Percentiles rank a stretch among this genome's conserved stretches.
Conservation (phyloP, 1,140 invertebrate genomes). For the Drosophila arizonae region DNA sequence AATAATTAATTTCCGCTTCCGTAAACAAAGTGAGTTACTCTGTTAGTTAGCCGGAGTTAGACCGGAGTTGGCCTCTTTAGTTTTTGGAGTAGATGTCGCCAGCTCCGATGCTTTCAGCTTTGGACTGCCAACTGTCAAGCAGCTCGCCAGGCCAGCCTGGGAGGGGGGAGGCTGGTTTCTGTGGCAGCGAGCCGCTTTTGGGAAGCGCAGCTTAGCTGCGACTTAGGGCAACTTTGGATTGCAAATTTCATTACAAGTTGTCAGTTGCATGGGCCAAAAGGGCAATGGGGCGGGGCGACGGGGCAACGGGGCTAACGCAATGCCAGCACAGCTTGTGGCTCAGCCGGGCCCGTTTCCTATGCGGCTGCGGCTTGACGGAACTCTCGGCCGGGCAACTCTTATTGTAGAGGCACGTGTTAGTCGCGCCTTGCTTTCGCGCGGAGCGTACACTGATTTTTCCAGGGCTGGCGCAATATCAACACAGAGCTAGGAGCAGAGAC, state of each 20-base stretch:
- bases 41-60: constrained; percentile 38
- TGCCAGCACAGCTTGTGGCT: too few relatives aligned
- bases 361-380: neutral
- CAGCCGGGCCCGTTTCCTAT: constrained; percentile 8
- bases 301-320: neutral
- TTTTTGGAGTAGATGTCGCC: constrained; percentile 2
- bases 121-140: constrained; percentile 19
- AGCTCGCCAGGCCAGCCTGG: neutral
- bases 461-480: constrained; percentile 18
- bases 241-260: constrained; percentile 54
- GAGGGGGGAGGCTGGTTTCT: neutral
- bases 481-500: neutral
- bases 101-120: constrained; percentile 6
- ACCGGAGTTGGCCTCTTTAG: neutral
- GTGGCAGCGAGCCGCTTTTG: constrained; percentile 13
- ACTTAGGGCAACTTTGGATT: constrained; percentile 51
- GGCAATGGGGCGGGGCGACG: neutral
- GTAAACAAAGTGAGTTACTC: constrained; percentile 59
- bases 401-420: constrained; percentile 31
- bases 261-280: constrained; percentile 11
- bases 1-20: constrained; percentile 76
- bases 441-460: constrained; percentile 7
- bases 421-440: constrained; percentile 21
- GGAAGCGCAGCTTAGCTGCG: constrained; percentile 41
- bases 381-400: neutral